phyloP scores from a whole-genome alignment of 2,797 vertebrate genomes.

The Dipus sagitta region DNA sequence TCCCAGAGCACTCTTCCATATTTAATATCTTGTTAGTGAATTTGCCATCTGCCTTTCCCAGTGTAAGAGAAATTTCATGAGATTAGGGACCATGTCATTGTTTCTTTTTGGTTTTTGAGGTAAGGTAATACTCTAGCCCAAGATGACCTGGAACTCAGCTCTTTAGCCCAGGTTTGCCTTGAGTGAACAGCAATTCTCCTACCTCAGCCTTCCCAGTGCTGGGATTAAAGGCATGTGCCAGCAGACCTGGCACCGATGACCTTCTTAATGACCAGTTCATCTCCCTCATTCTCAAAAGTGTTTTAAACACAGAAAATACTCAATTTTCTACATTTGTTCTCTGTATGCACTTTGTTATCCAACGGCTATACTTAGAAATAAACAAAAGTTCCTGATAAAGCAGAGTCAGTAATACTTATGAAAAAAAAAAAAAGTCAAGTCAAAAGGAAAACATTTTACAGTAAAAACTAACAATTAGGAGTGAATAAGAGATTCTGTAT shows the following conservation, averaged over 20 bases:
- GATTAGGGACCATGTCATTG: background rate
- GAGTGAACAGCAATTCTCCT: too few species aligned
- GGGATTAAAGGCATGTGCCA: too few species aligned
- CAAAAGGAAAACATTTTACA: slow-evolving; percentile 5
- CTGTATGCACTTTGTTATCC: background rate
- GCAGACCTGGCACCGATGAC: too few species aligned
- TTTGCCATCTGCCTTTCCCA: background rate
- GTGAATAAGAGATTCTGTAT: background rate
- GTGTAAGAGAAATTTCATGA: background rate
- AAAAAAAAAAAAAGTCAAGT: slow-evolving; percentile 1
- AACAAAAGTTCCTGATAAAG: slow-evolving; percentile 25
- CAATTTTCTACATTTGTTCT: background rate
- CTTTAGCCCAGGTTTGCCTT: too few species aligned
- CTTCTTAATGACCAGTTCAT: background rate
- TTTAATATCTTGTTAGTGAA: background rate
- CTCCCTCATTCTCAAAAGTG: background rate
- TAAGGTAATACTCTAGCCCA: too few species aligned
- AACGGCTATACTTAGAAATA: background rate
- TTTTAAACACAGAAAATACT: background rate
- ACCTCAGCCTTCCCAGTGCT: too few species aligned
- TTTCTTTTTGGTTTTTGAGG: too few species aligned
- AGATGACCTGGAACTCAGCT: too few species aligned
- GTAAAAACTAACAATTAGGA: background rate
- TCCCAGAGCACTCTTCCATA: background rate
- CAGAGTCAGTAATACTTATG: background rate